Evolutionary conservation across 2,888 invertebrate genomes (phyloP), one percentile per base, ranked within the genome.

Genomic region (Acholoe squamosa): DNA sequence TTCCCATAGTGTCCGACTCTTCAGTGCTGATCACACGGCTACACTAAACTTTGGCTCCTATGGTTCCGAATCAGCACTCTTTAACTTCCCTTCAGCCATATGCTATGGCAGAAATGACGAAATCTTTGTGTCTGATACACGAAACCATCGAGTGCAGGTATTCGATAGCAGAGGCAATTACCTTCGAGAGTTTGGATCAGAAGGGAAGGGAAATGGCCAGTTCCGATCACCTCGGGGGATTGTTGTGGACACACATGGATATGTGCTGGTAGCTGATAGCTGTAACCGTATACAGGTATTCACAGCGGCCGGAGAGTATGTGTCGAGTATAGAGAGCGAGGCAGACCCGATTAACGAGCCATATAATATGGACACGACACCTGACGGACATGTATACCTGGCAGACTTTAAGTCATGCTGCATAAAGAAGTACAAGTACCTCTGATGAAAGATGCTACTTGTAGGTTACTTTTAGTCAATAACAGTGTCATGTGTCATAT

Each of bases 191-290:
- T 84, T 92, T 56, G 92, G 92, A 22, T 56, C 52, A 3, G 84
- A 91, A 25, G 56, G 91, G 22, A 84, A 91, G 43, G 91, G 91
- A 12, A 91, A 86, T 34, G 90, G 92, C 22, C 76, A 89, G 25
- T 91, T 92, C 71, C 80, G 88, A 54, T 84, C 86, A n/a, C 92
- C 92, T 19, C 89, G 92, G 0, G 92, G 92, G 0, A 61, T 92
- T 0, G 88, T 91, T 33, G 84, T 86, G 0, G 92, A 92, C 76
- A 28, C 34, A 12, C 28, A 89, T 0, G 76, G 90, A n/a, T 86
- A 91, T 28, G 89, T 92, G 19, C 31, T 92, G 28, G 92, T 92
- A 1, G 91, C 92, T 16, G 92, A 92, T 90, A 90, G 92, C 61
- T 52, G 43, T 34, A 91, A 91, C 76, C 33, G 89, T 1, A 43